Conservation (phyloP, 1,140 invertebrate genomes). For the Rhynchophorus ferrugineus region DNA sequence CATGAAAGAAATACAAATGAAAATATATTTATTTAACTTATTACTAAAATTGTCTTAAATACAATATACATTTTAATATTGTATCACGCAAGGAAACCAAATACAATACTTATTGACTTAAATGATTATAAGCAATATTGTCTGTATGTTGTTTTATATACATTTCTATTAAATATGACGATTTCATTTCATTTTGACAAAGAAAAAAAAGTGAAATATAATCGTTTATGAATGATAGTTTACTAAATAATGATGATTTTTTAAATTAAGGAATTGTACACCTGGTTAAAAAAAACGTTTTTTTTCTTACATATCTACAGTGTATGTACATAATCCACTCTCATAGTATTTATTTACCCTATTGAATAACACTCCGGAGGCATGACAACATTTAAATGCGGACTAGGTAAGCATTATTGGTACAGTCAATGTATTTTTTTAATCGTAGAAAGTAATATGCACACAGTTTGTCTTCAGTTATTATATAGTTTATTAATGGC, state of each 20-base stretch:
- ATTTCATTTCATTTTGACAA: background rate
- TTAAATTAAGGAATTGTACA: conserved; percentile 36
- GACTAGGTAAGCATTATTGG: conserved; percentile 23
- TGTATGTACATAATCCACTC: conserved; percentile 26
- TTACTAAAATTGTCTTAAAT: conserved; percentile 23
- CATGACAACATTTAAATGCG: conserved; percentile 35
- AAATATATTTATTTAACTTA: conserved; percentile 28
- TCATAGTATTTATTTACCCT: conserved; percentile 29
- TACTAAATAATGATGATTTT: background rate
- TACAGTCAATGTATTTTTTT: conserved; percentile 9
- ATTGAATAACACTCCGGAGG: conserved; percentile 34
- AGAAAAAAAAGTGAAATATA: conserved; percentile 1
- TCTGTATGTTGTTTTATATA: conserved; percentile 22
- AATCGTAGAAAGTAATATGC: conserved; percentile 13
- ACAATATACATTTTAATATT: conserved; percentile 21
- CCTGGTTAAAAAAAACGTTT: conserved; percentile 26
- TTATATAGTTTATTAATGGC: conserved; percentile 16
- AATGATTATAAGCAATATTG: conserved; percentile 12
- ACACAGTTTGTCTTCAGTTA: conserved; percentile 18
- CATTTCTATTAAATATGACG: background rate
- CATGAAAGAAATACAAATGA: conserved; percentile 18
- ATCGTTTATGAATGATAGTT: background rate
- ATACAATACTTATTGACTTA: conserved; percentile 12
- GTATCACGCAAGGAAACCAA: conserved; percentile 13
- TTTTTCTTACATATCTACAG: conserved; percentile 5